These are phyloP conservation scores for Dasypus novemcinctus DNA, from an alignment of 2,113 vertebrate species.

Conservation along the genomic window DNA sequence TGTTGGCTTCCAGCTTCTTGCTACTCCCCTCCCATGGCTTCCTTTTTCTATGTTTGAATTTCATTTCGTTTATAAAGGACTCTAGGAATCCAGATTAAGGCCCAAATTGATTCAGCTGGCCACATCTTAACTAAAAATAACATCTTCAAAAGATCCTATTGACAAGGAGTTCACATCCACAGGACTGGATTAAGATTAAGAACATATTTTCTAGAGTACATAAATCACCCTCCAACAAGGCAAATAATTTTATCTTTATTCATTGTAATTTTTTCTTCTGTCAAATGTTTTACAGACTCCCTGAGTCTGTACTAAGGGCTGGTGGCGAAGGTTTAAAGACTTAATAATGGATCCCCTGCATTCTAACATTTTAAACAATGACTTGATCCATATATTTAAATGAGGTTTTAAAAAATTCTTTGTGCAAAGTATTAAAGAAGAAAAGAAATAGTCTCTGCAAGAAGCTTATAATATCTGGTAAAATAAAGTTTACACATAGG, in stretches of 20 bases:
- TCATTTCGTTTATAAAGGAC: no score
- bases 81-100: no score
- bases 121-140: no score
- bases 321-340: background rate
- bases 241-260: background rate
- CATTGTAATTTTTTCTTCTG: background rate
- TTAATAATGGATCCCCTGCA: background rate
- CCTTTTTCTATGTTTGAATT: no score
- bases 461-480: background rate
- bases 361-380: background rate
- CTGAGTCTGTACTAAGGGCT: background rate
- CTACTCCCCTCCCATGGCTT: no score
- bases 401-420: background rate
- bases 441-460: conserved; percentile 5
- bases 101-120: no score
- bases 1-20: no score
- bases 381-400: background rate
- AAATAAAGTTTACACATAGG: conserved; percentile 10
- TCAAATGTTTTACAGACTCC: conserved; percentile 18
- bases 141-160: no score
- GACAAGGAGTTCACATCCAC: no score
- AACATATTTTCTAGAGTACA: no score
- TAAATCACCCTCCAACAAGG: no score
- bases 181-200: no score
- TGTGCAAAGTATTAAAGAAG: background rate